phyloP scores from a whole-genome alignment of 2,113 vertebrate genomes.

The Xiphophorus hellerii region DNA sequence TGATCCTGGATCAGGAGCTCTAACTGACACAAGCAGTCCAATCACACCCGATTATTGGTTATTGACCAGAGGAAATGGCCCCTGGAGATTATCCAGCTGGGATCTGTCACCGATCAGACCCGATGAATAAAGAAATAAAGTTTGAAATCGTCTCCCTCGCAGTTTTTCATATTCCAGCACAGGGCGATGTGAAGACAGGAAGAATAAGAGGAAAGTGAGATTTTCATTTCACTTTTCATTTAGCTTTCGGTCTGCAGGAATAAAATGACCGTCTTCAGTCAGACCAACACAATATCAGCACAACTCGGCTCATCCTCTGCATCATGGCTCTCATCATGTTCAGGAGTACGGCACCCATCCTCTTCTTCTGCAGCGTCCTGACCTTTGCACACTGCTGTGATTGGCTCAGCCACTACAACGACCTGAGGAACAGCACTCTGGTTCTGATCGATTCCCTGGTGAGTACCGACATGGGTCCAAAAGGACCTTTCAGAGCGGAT shows the following conservation, averaged over 20 bases:
- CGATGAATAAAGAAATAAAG: neutral
- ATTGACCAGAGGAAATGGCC: neutral
- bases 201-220: slow-evolving; percentile 25
- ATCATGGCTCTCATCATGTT: slow-evolving; percentile 1
- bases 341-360: neutral
- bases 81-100: neutral
- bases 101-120: neutral
- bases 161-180: neutral
- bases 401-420: slow-evolving; percentile 34
- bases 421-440: slow-evolving; percentile 18
- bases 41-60: neutral
- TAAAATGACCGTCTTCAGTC: slow-evolving; percentile 20
- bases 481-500: no score
- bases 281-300: slow-evolving; percentile 19
- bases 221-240: slow-evolving; percentile 9
- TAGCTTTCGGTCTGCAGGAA: slow-evolving; percentile 18
- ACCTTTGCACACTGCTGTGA: slow-evolving; percentile 41
- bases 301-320: neutral
- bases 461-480: slow-evolving; percentile 7
- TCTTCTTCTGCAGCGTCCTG: slow-evolving; percentile 16
- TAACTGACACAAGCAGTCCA: neutral
- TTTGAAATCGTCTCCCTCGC: neutral
- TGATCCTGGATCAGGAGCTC: neutral
- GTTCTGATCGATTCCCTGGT: slow-evolving; percentile 23
- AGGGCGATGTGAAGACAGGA: neutral